phyloP scores from a whole-genome alignment of 1,140 invertebrate genomes.

The Nasonia vitripennis region DNA sequence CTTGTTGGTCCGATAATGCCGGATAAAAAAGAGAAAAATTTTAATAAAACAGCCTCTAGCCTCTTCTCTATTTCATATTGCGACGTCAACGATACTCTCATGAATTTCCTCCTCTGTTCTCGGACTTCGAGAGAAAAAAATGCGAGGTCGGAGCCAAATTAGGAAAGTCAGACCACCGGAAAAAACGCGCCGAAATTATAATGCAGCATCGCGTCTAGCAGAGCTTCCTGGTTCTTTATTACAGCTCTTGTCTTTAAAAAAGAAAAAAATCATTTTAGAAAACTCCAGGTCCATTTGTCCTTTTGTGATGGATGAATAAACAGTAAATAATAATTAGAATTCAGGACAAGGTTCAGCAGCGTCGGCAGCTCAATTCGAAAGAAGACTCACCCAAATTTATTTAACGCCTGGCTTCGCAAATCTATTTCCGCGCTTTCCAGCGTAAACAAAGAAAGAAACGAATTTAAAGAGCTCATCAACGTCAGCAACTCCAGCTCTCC shows the following conservation, averaged over 20 bases:
- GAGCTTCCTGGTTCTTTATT: no score
- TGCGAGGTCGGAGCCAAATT: no score
- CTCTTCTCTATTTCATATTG: background rate
- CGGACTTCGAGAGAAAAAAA: no score
- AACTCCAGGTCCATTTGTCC: no score
- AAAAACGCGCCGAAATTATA: no score
- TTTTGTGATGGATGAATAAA: no score
- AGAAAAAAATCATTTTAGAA: no score
- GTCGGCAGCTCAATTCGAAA: background rate
- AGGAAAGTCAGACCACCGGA: no score
- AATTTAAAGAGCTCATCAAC: background rate
- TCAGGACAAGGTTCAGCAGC: background rate
- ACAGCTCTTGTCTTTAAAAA: no score
- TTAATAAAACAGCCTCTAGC: conserved; percentile 18
- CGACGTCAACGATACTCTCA: background rate
- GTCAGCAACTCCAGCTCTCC: background rate
- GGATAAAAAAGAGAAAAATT: conserved; percentile 11
- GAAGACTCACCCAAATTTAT: background rate
- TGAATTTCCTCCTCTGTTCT: no score
- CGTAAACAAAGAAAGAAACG: background rate
- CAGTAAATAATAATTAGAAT: background rate
- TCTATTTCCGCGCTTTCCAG: background rate
- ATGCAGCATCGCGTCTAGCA: no score
- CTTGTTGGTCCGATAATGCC: background rate
- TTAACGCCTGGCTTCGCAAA: background rate